A percentile compares a stretch with the other conserved stretches of the same genome.
Evolutionary conservation across 2,113 vertebrate species (phyloP).

Genomic region (Ploceus nigricollis): DNA sequence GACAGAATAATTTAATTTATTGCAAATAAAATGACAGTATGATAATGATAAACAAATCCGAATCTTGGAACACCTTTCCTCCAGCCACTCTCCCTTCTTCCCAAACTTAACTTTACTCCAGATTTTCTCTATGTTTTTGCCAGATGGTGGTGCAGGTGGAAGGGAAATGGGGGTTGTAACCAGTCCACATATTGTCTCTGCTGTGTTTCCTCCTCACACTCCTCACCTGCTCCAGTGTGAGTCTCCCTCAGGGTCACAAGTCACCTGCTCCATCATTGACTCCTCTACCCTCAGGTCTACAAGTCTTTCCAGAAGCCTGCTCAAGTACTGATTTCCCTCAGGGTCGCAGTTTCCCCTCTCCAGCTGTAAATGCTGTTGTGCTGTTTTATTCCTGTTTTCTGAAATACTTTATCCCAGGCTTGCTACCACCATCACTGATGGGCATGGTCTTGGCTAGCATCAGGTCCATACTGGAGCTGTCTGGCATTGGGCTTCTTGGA

Average conservation of each 20-base stretch:
- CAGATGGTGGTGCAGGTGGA: rapidly evolving
- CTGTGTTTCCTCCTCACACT: rapidly evolving
- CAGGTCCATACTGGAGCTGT: rapidly evolving
- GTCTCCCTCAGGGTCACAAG: rapidly evolving
- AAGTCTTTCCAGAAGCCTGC: not conserved
- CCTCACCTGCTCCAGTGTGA: not conserved
- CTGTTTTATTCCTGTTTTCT: not conserved
- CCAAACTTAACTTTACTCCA: rapidly evolving
- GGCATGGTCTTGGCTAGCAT: rapidly evolving
- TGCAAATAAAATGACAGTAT: not conserved
- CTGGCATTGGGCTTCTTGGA: not conserved
- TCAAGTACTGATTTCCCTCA: rapidly evolving
- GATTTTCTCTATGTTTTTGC: not conserved
- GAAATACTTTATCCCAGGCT: not conserved
- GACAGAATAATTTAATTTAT: not conserved
- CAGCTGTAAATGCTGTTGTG: not conserved
- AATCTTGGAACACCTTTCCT: not conserved
- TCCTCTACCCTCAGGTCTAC: not conserved
- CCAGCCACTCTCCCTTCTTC: rapidly evolving
- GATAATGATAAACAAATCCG: not conserved
- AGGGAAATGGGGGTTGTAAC: not conserved
- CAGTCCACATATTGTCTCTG: not conserved
- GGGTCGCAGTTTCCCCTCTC: rapidly evolving
- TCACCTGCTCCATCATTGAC: not conserved
- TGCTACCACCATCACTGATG: rapidly evolving